Evolutionary conservation across 2,888 invertebrate genomes (phyloP).

Genomic region (Tillus elongatus): DNA sequence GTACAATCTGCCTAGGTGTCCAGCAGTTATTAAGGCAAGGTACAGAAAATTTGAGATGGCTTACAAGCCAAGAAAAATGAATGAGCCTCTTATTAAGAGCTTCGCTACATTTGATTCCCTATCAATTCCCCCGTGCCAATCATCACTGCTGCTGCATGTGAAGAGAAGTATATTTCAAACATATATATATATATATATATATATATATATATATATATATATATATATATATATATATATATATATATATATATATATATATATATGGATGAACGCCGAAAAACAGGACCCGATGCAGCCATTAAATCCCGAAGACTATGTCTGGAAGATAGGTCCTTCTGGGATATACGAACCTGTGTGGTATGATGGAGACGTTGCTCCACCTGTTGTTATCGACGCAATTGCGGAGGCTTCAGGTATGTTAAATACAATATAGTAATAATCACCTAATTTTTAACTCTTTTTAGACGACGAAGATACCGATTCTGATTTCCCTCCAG

Average conservation of each 20-base stretch:
- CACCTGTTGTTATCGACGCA: slow-evolving; percentile 4
- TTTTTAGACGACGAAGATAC: too few relatives aligned
- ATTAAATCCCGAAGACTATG: slow-evolving; percentile 2
- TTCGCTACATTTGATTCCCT: slow-evolving; percentile 4
- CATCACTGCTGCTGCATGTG: neutral
- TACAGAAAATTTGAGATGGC: slow-evolving; percentile 4
- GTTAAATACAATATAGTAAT: slow-evolving; percentile 2
- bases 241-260: slow-evolving; percentile 1
- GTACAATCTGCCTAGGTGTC: slow-evolving; percentile 1
- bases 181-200: too few relatives aligned
- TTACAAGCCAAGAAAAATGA: slow-evolving; percentile 4
- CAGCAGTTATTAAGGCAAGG: slow-evolving; percentile 2
- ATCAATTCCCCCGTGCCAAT: slow-evolving; percentile 2
- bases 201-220: too few relatives aligned
- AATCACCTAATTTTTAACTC: too few relatives aligned
- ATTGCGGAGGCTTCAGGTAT: slow-evolving; percentile 2
- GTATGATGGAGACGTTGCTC: slow-evolving; percentile 1
- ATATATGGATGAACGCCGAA: too few relatives aligned
- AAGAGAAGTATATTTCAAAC: too few relatives aligned
- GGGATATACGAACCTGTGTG: slow-evolving; percentile 3
- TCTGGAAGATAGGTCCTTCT: neutral
- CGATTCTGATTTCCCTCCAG: too few relatives aligned
- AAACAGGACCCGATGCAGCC: slow-evolving; percentile 4
- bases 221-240: too few relatives aligned
- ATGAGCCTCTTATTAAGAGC: slow-evolving; percentile 4